Percentiles rank a stretch among this genome's conserved stretches.
Evolutionary conservation across 2,113 vertebrate genomes (phyloP).

Genomic region (Serilophus lunatus): DNA sequence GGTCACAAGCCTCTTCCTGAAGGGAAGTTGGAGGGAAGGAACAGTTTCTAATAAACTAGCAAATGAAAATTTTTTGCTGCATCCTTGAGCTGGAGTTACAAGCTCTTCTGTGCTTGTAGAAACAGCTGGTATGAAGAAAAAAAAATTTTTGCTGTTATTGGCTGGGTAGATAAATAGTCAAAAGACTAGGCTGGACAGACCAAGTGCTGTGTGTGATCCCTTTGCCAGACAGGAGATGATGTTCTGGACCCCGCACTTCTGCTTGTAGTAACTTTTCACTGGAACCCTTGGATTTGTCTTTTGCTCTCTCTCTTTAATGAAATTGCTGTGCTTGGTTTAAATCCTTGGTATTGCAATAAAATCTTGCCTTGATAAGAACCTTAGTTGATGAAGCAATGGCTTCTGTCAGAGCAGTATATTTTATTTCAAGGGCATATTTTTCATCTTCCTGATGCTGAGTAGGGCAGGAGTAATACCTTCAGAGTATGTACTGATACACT

Average conservation of each 20-base stretch:
- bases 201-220: not conserved
- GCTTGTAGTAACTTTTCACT: not conserved
- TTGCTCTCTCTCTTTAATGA: not conserved
- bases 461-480: not conserved
- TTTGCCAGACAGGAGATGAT: not conserved
- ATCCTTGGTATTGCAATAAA: not conserved
- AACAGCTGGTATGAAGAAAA: not conserved
- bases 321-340: not conserved
- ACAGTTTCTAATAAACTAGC: not conserved
- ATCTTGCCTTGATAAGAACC: not conserved
- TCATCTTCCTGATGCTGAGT: not conserved
- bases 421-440: constrained; percentile 12
- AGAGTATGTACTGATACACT: not conserved
- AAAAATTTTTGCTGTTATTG: not conserved
- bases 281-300: not conserved
- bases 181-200: not conserved
- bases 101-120: not conserved
- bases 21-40: not conserved
- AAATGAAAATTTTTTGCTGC: not conserved
- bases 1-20: not conserved
- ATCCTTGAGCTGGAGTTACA: not conserved
- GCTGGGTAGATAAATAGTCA: not conserved
- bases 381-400: not conserved
- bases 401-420: not conserved
- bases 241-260: not conserved